Conservation (phyloP, 2,797 vertebrate species). For the Trachops cirrhosus region DNA sequence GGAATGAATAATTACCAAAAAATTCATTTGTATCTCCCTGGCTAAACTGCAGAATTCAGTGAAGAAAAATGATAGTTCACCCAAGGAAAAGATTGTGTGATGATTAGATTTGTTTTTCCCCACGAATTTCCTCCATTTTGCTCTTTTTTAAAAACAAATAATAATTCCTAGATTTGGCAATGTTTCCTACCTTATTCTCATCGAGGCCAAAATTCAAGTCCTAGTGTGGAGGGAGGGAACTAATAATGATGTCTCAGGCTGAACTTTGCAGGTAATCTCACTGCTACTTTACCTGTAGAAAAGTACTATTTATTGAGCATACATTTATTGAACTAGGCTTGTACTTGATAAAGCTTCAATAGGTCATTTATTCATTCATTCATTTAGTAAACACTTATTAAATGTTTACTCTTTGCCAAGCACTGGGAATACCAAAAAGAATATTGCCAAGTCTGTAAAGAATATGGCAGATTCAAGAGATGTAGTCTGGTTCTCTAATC, state of each 20-base stretch:
- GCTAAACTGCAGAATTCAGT: conserved; percentile 11
- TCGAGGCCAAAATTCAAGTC: background rate
- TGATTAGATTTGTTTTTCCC: background rate
- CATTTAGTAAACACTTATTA: background rate
- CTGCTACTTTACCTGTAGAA: background rate
- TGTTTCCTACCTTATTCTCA: background rate
- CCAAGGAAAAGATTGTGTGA: background rate
- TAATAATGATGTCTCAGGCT: background rate
- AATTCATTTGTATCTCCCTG: background rate
- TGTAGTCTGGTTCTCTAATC: background rate
- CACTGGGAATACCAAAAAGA: background rate
- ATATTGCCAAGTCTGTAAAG: background rate
- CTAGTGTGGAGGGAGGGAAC: background rate
- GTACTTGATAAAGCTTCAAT: background rate
- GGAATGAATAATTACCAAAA: conserved; percentile 26
- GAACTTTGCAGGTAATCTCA: background rate
- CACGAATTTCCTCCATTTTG: background rate
- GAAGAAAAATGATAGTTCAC: conserved; percentile 14
- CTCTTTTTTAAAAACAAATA: conserved; percentile 24
- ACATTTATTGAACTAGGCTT: background rate
- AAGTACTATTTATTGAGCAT: conserved; percentile 38
- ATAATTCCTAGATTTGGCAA: background rate
- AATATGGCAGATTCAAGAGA: background rate
- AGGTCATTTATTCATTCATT: background rate
- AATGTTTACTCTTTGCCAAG: conserved; percentile 10